Conservation (phyloP, 1,140 invertebrate species). For the Rhyacophila brunnea region DNA sequence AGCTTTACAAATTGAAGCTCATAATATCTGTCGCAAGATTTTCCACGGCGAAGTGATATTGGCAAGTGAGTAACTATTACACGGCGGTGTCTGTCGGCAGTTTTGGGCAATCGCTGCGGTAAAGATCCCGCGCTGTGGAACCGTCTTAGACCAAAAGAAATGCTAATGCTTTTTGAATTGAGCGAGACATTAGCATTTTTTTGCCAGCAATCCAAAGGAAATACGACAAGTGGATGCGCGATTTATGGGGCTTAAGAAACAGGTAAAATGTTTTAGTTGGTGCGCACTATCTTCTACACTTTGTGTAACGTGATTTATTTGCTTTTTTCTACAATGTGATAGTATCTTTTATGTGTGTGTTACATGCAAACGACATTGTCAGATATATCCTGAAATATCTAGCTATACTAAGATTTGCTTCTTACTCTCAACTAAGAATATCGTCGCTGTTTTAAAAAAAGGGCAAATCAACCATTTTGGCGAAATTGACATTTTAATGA, state of each 20-base stretch:
- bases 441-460: no score
- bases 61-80: no score
- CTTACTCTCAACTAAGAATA: no score
- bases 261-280: constrained; percentile 12
- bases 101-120: background rate
- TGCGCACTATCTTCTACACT: constrained; percentile 2
- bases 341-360: background rate
- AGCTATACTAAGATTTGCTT: no score
- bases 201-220: constrained; percentile 1
- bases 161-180: constrained; percentile 16
- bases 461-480: no score
- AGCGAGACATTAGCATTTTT: constrained; percentile 14
- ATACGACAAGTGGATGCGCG: constrained; percentile 15
- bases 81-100: no score
- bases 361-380: no score
- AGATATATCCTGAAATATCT: no score
- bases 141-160: background rate
- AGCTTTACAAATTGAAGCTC: no score
- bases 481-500: no score
- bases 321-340: constrained; percentile 1
- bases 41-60: no score
- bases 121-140: background rate
- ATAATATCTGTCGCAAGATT: no score
- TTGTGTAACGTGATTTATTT: constrained; percentile 7
- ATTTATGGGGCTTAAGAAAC: constrained; percentile 11